Evolutionary conservation across 2,113 vertebrate species (phyloP).

Genomic region (Echinops telfairi): DNA sequence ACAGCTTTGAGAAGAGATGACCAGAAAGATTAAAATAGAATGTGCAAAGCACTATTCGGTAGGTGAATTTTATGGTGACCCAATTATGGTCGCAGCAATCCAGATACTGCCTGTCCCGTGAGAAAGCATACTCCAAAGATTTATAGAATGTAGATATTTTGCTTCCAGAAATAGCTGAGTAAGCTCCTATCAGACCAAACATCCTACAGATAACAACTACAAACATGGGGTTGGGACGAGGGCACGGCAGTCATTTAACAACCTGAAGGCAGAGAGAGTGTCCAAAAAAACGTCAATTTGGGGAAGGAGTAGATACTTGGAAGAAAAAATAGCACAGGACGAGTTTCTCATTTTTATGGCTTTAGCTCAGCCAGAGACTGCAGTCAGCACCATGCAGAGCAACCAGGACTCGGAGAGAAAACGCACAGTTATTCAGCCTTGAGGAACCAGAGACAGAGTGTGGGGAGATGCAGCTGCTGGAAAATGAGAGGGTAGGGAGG

Average conservation of each 20-base stretch:
- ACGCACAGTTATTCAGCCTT: background rate
- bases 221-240: background rate
- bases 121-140: constrained; percentile 10
- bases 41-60: constrained; percentile 32
- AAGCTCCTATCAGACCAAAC: background rate
- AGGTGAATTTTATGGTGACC: background rate
- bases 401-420: constrained; percentile 5
- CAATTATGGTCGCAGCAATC: background rate
- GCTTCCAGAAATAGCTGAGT: background rate
- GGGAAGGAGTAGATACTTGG: background rate
- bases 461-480: background rate
- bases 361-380: background rate
- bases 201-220: background rate
- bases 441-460: background rate
- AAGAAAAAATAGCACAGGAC: background rate
- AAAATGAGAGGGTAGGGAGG: constrained; percentile 28
- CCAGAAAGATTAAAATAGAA: background rate
- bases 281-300: background rate
- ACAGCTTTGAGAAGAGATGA: constrained; percentile 8
- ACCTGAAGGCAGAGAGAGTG: background rate
- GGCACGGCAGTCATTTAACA: constrained; percentile 12
- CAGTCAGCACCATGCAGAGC: background rate
- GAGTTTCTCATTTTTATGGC: background rate
- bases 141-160: background rate
- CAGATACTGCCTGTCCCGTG: background rate